Conservation (phyloP, 2,113 vertebrate species). For the Solenodon paradoxus region DNA sequence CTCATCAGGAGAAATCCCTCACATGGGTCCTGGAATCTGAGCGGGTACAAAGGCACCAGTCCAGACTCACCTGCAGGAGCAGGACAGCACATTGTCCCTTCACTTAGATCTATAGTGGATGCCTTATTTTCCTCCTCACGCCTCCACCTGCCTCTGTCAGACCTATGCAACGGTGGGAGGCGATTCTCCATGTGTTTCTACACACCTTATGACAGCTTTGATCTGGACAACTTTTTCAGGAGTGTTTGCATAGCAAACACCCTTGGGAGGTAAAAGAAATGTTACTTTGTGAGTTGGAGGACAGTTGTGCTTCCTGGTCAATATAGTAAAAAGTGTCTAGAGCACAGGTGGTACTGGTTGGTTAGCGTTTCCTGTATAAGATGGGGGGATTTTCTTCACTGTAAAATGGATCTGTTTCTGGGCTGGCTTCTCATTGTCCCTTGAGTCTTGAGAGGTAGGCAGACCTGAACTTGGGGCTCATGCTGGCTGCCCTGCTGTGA, state of each 20-base stretch:
- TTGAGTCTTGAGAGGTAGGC: background rate
- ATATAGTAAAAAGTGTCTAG: background rate
- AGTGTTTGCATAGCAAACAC: background rate
- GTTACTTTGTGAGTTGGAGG: background rate
- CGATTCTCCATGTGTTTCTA: background rate
- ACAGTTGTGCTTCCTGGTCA: background rate
- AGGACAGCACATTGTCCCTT: background rate
- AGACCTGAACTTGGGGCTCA: background rate
- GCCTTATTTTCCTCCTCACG: background rate
- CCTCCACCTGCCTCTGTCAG: background rate
- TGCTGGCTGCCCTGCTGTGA: background rate
- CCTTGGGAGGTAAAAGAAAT: background rate
- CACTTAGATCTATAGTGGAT: background rate
- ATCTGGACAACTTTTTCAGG: background rate
- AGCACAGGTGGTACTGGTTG: background rate
- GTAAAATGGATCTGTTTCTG: background rate
- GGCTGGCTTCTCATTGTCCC: too few species aligned
- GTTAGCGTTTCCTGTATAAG: background rate
- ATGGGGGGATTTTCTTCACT: background rate
- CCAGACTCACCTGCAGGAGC: too few species aligned
- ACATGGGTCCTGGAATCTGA: background rate
- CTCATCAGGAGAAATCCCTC: background rate
- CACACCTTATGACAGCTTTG: background rate
- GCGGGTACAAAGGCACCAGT: background rate
- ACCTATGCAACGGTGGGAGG: background rate